Percentiles rank a stretch among this genome's conserved stretches.
Evolutionary conservation across 1,140 invertebrate species (phyloP).

Genomic region (Caenorhabditis latens): DNA sequence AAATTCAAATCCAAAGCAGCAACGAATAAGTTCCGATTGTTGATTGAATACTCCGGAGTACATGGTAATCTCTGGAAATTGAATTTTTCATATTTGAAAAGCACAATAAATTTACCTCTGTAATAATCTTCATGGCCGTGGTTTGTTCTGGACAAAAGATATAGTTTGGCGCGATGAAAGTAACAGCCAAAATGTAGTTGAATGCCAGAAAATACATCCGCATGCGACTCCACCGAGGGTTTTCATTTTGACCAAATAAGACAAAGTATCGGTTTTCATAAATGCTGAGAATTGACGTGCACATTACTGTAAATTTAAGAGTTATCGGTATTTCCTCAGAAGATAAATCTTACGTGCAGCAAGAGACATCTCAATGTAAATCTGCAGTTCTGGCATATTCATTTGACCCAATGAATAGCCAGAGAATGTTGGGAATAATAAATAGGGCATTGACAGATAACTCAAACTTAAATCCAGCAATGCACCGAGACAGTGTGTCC

Average conservation of each 20-base stretch:
- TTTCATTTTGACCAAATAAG: neutral
- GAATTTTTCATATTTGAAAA: too few species aligned
- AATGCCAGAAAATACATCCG: neutral
- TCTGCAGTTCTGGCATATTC: neutral
- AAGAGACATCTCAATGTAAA: neutral
- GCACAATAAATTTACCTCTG: neutral
- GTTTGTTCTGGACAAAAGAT: neutral
- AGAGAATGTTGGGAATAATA: neutral
- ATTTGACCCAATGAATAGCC: neutral
- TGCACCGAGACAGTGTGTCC: neutral
- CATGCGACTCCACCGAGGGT: neutral
- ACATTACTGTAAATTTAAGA: neutral
- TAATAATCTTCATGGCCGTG: neutral
- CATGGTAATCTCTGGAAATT: neutral
- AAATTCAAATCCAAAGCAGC: neutral
- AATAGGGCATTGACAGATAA: neutral
- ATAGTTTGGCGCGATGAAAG: neutral
- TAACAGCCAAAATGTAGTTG: neutral
- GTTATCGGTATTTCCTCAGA: too few species aligned
- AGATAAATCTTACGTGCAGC: neutral
- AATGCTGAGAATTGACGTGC: neutral
- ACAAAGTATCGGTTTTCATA: conserved; percentile 17
- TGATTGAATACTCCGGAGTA: neutral
- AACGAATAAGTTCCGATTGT: neutral
- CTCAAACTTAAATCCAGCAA: neutral